These are phyloP conservation scores for Glaucomys volans DNA, from an alignment of 2,113 vertebrate genomes.

Conservation along the genomic window DNA sequence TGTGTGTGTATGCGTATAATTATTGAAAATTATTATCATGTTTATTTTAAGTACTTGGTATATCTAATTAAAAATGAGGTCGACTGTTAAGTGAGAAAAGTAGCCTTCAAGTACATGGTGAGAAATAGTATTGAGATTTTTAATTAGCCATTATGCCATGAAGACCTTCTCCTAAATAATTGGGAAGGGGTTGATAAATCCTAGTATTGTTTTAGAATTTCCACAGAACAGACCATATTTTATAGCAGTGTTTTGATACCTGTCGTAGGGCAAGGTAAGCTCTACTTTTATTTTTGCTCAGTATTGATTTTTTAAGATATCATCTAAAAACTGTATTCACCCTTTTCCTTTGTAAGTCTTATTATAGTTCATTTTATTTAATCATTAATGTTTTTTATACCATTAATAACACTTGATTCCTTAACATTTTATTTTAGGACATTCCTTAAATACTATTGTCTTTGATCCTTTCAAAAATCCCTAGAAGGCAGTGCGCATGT, in stretches of 20 bases:
- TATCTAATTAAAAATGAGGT: slow-evolving; percentile 51
- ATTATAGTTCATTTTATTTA: background rate
- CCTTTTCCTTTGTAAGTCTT: slow-evolving; percentile 42
- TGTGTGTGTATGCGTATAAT: background rate
- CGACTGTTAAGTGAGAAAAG: slow-evolving; percentile 14
- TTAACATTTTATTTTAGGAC: background rate
- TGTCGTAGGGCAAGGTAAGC: background rate
- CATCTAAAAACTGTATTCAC: background rate
- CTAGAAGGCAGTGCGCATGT: background rate
- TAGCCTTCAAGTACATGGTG: background rate
- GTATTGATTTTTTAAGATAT: background rate
- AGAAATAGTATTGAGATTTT: slow-evolving; percentile 27
- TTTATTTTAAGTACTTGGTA: slow-evolving; percentile 35
- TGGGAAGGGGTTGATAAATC: background rate
- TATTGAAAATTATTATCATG: background rate
- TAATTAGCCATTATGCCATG: background rate
- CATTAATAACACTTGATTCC: background rate
- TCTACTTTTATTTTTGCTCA: slow-evolving; percentile 10
- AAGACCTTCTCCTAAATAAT: background rate
- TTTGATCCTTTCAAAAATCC: slow-evolving; percentile 26
- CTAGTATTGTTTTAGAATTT: background rate
- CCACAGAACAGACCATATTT: background rate
- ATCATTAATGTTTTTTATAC: background rate
- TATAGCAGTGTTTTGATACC: background rate
- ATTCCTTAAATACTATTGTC: background rate